Evolutionary conservation across 2,888 invertebrate genomes (phyloP), one percentile per base, ranked within the genome.

Genomic region (Hermodice carunculata): DNA sequence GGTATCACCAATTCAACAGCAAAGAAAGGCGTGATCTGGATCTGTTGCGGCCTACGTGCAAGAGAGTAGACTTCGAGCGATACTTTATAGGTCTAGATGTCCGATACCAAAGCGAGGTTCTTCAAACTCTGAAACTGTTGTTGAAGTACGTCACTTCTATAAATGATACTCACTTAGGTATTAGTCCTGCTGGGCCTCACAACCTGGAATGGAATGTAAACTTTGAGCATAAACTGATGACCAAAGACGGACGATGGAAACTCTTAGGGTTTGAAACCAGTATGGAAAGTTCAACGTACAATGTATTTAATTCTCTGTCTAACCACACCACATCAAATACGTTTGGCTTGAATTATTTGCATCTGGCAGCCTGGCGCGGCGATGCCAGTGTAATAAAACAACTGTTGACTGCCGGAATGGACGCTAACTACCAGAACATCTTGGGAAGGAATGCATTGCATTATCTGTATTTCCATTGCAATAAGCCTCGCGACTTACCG

Each of bases 381-480:
- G 69, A 69, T 29, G 66, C 44, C 26, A 24, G 43, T 11, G 59
- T 49, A 29, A n/a, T 69, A 11, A 22, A 54, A 22, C 60, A 60
- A 22, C 60, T 69, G 44, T 56, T 69, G 11, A 31, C 49, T 5
- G 51, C 53, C 53, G 59, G 63, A 11, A 49, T 44, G 24, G 52
- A 66, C 11, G 61, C 29, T 3, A 48, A 56, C 44, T 11, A 6
- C 6, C n/a, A n/a, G 8, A 44, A 44, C n/a, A n/a, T 11, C 44
- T 6, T 5, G 22, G 44, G n/a, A 44, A 28, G 69, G 24, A 63
- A 58, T 2, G 60, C 66, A 3, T 42, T 69, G 31, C 69, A 69
- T 32, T 66, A 63, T 28, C 57, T 69, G 17, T 69, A 69, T 43
- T 51, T 51, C 34, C 64, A 63, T 57, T 69, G 69, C 60, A 66